A percentile compares a stretch with the other conserved stretches of the same genome.
These are phyloP conservation scores for Brachionus angularis DNA, from an alignment of 1,140 invertebrate species.

Conservation along the genomic window DNA sequence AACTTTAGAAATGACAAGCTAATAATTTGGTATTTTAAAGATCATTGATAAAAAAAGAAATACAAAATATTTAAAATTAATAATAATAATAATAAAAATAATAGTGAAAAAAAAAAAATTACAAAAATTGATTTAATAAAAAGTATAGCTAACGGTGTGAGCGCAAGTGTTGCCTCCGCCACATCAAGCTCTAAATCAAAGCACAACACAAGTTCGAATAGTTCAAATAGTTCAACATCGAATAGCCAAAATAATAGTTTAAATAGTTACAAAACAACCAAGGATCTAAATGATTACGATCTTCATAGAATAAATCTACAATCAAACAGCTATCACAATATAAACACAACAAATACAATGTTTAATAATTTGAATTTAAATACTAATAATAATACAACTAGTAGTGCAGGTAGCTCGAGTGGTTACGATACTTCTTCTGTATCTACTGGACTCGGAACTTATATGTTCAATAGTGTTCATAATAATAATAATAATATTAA, in stretches of 20 bases:
- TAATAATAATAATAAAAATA: background rate
- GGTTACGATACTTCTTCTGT: constrained; percentile 8
- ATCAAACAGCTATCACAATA: background rate
- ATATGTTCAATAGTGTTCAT: too few species aligned
- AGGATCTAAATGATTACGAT: too few species aligned
- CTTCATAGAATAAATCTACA: too few species aligned
- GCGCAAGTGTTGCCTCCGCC: constrained; percentile 17
- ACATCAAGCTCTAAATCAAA: background rate
- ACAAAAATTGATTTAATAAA: constrained; percentile 44
- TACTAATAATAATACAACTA: background rate
- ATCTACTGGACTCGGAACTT: too few species aligned
- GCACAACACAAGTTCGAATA: constrained; percentile 34
- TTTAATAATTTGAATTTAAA: background rate
- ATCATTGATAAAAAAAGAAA: background rate
- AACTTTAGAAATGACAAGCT: too few species aligned
- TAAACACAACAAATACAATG: too few species aligned
- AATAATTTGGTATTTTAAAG: too few species aligned
- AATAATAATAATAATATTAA: too few species aligned
- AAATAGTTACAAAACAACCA: too few species aligned
- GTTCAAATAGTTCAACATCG: constrained; percentile 1
- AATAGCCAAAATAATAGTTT: background rate
- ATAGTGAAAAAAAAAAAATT: background rate
- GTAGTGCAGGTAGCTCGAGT: constrained; percentile 31
- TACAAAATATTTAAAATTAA: background rate
- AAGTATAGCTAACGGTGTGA: constrained; percentile 32